Percentiles rank a stretch among this genome's conserved stretches.
Evolutionary conservation across 1,140 invertebrate genomes (phyloP).

Genomic region (Parapsyche elsis): DNA sequence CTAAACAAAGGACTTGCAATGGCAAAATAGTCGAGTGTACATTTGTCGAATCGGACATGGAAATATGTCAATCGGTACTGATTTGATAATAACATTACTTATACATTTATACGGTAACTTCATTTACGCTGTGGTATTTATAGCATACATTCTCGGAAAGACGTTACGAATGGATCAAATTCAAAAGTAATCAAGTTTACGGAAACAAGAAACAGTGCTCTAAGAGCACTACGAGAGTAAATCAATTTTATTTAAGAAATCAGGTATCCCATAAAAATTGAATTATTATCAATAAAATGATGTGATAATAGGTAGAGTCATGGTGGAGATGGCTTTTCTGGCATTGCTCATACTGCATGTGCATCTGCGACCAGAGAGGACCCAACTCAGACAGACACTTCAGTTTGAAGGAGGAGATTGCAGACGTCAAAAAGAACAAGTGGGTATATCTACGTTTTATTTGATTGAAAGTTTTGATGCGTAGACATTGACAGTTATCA

Average conservation of each 20-base stretch:
- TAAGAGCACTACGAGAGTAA: constrained; percentile 72
- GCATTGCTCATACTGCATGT: constrained; percentile 93
- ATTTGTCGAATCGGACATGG: constrained; percentile 87
- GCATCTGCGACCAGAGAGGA: constrained; percentile 78
- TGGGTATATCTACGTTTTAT: constrained; percentile 62
- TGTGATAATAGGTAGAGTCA: constrained; percentile 78
- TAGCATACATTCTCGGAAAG: constrained; percentile 64
- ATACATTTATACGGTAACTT: too few relatives aligned
- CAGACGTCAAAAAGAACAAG: constrained; percentile 80
- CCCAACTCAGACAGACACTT: constrained; percentile 81
- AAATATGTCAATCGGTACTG: constrained; percentile 76
- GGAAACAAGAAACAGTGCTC: constrained; percentile 72
- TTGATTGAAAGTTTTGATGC: too few relatives aligned
- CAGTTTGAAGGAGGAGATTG: constrained; percentile 74
- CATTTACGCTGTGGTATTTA: constrained; percentile 29
- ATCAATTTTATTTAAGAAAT: too few relatives aligned
- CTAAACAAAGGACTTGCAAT: constrained; percentile 73
- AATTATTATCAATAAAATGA: too few relatives aligned
- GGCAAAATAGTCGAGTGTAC: constrained; percentile 82
- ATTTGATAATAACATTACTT: not conserved
- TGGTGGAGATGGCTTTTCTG: constrained; percentile 90
- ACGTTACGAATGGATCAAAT: constrained; percentile 88
- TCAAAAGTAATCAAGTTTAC: constrained; percentile 74
- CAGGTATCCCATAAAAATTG: too few relatives aligned
- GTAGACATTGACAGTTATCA: not conserved